A percentile compares a stretch with the other conserved stretches of the same genome.
These are phyloP conservation scores for Agrochola lychnidis DNA, from an alignment of 2,888 invertebrate species.

Conservation along the genomic window DNA sequence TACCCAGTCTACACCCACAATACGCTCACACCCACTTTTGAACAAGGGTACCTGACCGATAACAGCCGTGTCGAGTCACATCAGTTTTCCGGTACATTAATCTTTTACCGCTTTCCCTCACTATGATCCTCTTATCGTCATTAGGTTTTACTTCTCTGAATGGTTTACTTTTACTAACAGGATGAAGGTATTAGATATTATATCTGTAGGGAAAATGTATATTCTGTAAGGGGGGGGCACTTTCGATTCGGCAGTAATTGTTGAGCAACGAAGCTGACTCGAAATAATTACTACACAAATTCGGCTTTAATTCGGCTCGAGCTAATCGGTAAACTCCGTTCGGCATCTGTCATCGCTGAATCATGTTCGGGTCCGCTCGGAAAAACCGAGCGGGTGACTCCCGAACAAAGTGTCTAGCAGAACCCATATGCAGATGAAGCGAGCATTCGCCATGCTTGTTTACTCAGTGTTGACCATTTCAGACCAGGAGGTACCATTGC, in stretches of 20 bases:
- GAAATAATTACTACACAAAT: too few relatives aligned
- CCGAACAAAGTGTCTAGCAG: too few relatives aligned
- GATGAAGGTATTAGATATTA: not conserved
- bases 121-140: slow-evolving; percentile 7
- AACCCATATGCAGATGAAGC: not conserved
- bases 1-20: too few relatives aligned
- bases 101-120: not conserved
- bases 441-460: not conserved
- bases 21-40: not conserved
- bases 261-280: too few relatives aligned
- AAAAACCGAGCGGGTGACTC: too few relatives aligned
- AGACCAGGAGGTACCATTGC: too few relatives aligned
- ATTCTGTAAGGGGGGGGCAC: not conserved
- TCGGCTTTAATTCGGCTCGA: too few relatives aligned
- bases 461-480: not conserved
- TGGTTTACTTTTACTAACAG: not conserved
- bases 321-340: too few relatives aligned
- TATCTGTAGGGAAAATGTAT: not conserved
- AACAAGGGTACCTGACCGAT: not conserved
- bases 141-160: not conserved
- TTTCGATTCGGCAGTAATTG: too few relatives aligned
- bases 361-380: too few relatives aligned
- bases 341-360: too few relatives aligned
- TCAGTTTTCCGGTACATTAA: slow-evolving; percentile 30
- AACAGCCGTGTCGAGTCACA: not conserved